Conservation (phyloP, 2,888 invertebrate genomes). For the Schrankia costaestrigalis region DNA sequence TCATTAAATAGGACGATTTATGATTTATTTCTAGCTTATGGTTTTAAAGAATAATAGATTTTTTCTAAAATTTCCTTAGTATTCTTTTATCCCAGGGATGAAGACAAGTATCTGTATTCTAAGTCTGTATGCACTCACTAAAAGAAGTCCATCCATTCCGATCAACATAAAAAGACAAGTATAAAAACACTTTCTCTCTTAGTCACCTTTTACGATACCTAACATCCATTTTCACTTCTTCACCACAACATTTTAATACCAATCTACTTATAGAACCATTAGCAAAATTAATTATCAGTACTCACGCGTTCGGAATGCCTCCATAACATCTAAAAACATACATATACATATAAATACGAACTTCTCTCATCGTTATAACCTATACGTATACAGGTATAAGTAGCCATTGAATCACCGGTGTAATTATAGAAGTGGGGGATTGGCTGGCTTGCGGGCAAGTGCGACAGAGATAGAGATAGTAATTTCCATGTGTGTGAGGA, state of each 20-base stretch:
- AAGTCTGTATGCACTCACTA: too few relatives aligned
- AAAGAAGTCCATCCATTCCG: too few relatives aligned
- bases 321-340: constrained; percentile 66
- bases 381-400: constrained; percentile 74
- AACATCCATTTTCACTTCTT: too few relatives aligned
- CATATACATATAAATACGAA: constrained; percentile 68
- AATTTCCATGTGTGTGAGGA: constrained; percentile 46
- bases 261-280: constrained; percentile 34
- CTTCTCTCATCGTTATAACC: constrained; percentile 73
- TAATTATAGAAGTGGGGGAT: constrained; percentile 82
- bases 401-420: constrained; percentile 81
- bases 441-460: constrained; percentile 75
- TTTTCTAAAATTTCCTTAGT: too few relatives aligned
- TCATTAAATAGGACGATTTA: too few relatives aligned
- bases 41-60: too few relatives aligned
- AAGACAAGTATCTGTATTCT: too few relatives aligned
- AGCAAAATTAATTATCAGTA: constrained; percentile 60
- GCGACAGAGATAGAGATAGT: constrained; percentile 53
- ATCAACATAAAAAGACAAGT: too few relatives aligned
- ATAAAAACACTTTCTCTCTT: too few relatives aligned
- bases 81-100: too few relatives aligned
- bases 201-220: constrained; percentile 5
- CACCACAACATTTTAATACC: constrained; percentile 13
- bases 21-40: too few relatives aligned
- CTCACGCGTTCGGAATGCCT: constrained; percentile 54